Conservation (phyloP, 2,797 vertebrate species). For the Catharus ustulatus region DNA sequence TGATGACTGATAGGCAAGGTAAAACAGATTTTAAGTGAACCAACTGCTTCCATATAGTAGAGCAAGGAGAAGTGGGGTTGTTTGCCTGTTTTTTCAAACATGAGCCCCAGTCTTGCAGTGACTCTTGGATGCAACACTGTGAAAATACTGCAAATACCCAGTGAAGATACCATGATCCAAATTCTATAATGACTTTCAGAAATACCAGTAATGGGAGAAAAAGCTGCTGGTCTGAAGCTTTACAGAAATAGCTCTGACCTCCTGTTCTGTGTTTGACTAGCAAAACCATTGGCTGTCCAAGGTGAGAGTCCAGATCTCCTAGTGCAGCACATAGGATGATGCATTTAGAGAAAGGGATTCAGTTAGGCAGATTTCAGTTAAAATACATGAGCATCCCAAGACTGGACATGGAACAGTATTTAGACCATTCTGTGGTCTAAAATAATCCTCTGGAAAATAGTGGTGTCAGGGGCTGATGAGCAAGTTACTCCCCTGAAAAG, state of each 20-base stretch:
- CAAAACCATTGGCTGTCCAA: background rate
- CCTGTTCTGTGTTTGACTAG: background rate
- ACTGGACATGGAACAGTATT: background rate
- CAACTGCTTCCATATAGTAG: background rate
- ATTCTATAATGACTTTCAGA: background rate
- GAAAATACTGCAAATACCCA: background rate
- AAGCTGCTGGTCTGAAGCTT: background rate
- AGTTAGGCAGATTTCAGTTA: background rate
- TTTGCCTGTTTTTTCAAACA: background rate
- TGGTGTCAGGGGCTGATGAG: background rate
- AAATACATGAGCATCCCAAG: background rate
- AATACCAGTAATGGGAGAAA: background rate
- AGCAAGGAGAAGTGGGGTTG: background rate
- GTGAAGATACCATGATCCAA: background rate
- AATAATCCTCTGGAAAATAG: background rate
- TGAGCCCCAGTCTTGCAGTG: fast-evolving
- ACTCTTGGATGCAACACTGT: background rate
- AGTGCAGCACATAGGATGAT: background rate
- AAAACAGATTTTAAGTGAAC: background rate
- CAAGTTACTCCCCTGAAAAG: background rate
- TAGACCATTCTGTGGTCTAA: background rate
- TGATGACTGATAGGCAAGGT: background rate
- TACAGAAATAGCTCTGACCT: background rate
- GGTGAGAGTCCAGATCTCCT: background rate
- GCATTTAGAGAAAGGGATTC: background rate